phyloP scores from a whole-genome alignment of 2,113 vertebrate species.

The Gallinago jamesoni region DNA sequence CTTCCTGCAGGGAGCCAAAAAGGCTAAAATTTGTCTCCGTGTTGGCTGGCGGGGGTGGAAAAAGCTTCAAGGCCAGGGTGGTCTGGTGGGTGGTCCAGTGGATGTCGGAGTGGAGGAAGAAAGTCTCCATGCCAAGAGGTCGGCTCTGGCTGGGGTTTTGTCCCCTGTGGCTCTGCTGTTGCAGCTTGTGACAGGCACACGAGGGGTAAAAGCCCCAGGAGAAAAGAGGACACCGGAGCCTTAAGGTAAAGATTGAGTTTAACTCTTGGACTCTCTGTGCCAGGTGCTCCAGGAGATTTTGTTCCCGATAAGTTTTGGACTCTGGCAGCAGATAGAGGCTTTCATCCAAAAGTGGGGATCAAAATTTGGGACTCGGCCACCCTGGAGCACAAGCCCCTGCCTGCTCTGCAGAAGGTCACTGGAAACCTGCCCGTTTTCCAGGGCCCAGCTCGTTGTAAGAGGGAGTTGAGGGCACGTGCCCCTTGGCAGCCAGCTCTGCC shows the following conservation, averaged over 20 bases:
- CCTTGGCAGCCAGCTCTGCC: not conserved
- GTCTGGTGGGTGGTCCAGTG: not conserved
- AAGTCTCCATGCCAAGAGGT: not conserved
- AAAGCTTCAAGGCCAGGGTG: not conserved
- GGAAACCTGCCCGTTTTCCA: not conserved
- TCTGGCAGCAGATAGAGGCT: not conserved
- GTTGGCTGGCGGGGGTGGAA: not conserved
- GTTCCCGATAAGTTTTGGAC: not conserved
- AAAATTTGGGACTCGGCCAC: not conserved
- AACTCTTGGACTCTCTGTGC: not conserved
- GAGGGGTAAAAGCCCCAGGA: not conserved
- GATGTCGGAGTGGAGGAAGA: not conserved
- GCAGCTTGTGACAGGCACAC: not conserved
- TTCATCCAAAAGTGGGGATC: not conserved
- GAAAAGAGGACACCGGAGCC: not conserved
- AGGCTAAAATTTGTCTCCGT: not conserved
- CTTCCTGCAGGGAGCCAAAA: not conserved
- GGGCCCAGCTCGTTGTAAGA: no score
- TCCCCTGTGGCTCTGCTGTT: not conserved
- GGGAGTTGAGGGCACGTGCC: not conserved
- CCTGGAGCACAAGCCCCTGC: not conserved
- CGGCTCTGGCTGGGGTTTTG: not conserved
- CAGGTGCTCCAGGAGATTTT: not conserved
- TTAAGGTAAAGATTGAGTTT: not conserved
- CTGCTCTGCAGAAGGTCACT: not conserved